Base-by-base conservation (phyloP, 2,797 vertebrate genomes). In the Capromys pilorides region DNA sequence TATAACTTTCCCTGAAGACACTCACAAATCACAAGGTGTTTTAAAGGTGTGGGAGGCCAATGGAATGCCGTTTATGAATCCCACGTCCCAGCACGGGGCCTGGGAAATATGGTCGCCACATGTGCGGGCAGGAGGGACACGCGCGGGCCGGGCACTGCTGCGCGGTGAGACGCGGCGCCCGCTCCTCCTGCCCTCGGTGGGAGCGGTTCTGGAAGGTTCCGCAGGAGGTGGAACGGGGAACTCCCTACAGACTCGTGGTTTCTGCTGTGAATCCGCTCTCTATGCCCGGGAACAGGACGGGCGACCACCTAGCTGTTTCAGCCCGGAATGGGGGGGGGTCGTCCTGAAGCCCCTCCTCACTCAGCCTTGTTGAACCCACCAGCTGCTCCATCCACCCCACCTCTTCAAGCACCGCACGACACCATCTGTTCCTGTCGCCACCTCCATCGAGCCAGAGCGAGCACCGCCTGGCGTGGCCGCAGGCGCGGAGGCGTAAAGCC, bases 41-140 rank as follows among this genome's bases (percentile, higher is more conserved):
- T 93, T 88, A 95, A 94, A 96, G 95, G 95, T n/a, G 83, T 95
- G 94, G 88, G 93, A 97, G 85, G 92, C 86, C 93, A 94, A 93
- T 80, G 61, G 89, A 96, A 90, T 77, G 88, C 8, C 61, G 39
- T 84, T 49, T 92, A 89, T 28, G 61, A 87, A 81, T 45, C 69
- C 11, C 66, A 11, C 0, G 0, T 66, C 92, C 92, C 89, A 7
- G 3, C 0, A 1, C n/a, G 0, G 45, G 86, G 21, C 64, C 59
- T 2, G 33, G 66, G 51, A 82, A 96, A 93, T 96, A 71, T 96
- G 97, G 95, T 89, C 0, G 0, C 94, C 96, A 96, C 92, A 94
- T 97, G 95, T 96, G 9, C 0, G 11, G 9, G 36, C 16, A 49
- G 61, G 54, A 54, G 1, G 61, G 93, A 36, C 22, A 0, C 22